A percentile compares a stretch with the other conserved stretches of the same genome.
Evolutionary conservation across 2,113 vertebrate species (phyloP).

Genomic region (Amia ocellicauda): DNA sequence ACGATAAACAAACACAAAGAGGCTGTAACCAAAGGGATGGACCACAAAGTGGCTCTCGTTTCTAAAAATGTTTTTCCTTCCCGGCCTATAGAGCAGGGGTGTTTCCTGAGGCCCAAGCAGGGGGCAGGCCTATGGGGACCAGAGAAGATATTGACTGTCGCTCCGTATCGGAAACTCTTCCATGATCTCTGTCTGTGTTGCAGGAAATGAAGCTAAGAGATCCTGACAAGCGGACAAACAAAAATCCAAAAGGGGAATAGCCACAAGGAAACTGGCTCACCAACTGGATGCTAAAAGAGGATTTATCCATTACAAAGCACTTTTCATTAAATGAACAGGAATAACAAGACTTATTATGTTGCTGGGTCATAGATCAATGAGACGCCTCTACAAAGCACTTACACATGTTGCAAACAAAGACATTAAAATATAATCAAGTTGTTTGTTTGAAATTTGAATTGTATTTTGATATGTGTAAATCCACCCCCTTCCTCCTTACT

Average conservation of each 20-base stretch:
- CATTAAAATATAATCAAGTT: too few relatives aligned
- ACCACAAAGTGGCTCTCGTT: constrained; percentile 45
- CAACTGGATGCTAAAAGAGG: not conserved
- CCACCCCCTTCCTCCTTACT: too few relatives aligned
- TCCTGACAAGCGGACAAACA: constrained; percentile 3
- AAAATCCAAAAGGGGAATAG: not conserved
- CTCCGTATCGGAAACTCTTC: constrained; percentile 11
- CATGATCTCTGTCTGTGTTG: not conserved
- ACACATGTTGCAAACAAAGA: too few relatives aligned
- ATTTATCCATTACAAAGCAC: not conserved
- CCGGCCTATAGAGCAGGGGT: constrained; percentile 31
- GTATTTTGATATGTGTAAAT: too few relatives aligned
- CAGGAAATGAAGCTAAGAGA: constrained; percentile 1
- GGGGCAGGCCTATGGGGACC: constrained; percentile 28
- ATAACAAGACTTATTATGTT: not conserved
- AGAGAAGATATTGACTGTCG: constrained; percentile 20
- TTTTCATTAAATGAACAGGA: not conserved
- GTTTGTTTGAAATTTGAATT: too few relatives aligned
- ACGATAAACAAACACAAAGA: constrained; percentile 41
- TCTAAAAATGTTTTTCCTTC: constrained; percentile 54
- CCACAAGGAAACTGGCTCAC: not conserved
- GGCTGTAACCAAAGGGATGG: constrained; percentile 37
- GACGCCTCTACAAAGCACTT: not conserved
- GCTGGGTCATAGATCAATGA: constrained; percentile 4
- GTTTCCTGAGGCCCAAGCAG: constrained; percentile 27